These are phyloP conservation scores for Burhinus oedicnemus DNA, from an alignment of 2,113 vertebrate genomes.

Conservation along the genomic window DNA sequence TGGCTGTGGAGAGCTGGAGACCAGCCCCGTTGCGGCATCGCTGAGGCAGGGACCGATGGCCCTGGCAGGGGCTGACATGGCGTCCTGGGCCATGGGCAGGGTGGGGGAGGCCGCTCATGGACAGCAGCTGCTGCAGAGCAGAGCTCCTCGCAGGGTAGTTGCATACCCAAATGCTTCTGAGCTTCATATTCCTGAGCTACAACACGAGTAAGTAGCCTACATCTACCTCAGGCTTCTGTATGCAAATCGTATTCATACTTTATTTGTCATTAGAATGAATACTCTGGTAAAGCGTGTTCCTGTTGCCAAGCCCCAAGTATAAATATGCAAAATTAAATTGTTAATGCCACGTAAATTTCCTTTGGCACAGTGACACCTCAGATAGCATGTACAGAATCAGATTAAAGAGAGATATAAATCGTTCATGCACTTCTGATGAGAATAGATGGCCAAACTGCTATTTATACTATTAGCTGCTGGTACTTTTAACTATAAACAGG, in stretches of 20 bases:
- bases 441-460: background rate
- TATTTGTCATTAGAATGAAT: background rate
- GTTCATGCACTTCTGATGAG: background rate
- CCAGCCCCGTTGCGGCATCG: fast-evolving
- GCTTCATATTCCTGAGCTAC: background rate
- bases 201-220: background rate
- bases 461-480: background rate
- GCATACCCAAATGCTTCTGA: background rate
- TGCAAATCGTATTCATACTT: background rate
- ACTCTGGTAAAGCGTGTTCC: background rate
- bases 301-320: background rate
- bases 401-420: background rate
- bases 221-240: background rate
- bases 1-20: background rate
- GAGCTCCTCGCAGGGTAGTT: background rate
- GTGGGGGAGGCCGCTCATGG: fast-evolving
- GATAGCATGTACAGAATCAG: background rate
- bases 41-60: background rate
- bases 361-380: background rate
- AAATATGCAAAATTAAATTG: background rate
- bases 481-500: background rate
- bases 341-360: background rate
- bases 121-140: background rate
- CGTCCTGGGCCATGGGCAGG: no score
- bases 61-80: background rate